Percentiles rank a stretch among this genome's conserved stretches.
Evolutionary conservation across 2,797 vertebrate species (phyloP).

Genomic region (Eupleurogrammus muticus): DNA sequence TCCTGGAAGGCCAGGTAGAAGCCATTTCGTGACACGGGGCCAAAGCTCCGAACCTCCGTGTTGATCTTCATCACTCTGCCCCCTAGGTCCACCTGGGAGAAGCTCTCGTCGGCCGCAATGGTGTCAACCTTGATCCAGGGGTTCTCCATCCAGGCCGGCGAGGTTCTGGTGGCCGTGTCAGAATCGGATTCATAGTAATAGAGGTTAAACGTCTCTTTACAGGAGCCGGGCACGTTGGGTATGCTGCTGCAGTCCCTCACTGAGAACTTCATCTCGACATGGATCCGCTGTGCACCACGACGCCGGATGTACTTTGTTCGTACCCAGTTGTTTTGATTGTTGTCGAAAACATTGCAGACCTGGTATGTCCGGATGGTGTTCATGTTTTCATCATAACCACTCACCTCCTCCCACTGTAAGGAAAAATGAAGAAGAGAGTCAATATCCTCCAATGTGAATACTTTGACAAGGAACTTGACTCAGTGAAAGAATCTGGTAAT

Average conservation of each 20-base stretch:
- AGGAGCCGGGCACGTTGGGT: constrained; percentile 96
- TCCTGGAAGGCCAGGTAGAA: constrained; percentile 99
- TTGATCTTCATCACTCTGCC: constrained; percentile 99
- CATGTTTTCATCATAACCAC: constrained; percentile 98
- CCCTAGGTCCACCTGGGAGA: constrained; percentile 97
- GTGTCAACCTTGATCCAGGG: constrained; percentile 99
- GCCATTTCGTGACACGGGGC: constrained; percentile 94
- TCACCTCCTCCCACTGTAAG: constrained; percentile 98
- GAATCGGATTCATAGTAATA: constrained; percentile 95
- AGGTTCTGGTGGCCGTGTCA: constrained; percentile 91
- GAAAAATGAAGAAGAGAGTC: constrained; percentile 54
- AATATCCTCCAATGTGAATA: not conserved
- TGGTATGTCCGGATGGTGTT: constrained; percentile 99
- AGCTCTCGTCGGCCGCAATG: constrained; percentile 96
- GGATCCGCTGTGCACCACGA: constrained; percentile 94
- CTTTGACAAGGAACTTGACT: not conserved
- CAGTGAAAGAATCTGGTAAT: not conserved
- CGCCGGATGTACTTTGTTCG: constrained; percentile 96
- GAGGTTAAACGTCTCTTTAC: constrained; percentile 99
- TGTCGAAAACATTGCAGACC: constrained; percentile 98
- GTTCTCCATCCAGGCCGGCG: constrained; percentile 98
- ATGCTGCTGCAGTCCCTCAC: constrained; percentile 99
- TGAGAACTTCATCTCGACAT: constrained; percentile 99
- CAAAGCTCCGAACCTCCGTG: constrained; percentile 97
- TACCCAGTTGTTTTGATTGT: constrained; percentile 99